Percentiles rank a stretch among this genome's conserved stretches.
phyloP scores from a whole-genome alignment of 1,140 invertebrate genomes.

The Diabrotica undecimpunctata region DNA sequence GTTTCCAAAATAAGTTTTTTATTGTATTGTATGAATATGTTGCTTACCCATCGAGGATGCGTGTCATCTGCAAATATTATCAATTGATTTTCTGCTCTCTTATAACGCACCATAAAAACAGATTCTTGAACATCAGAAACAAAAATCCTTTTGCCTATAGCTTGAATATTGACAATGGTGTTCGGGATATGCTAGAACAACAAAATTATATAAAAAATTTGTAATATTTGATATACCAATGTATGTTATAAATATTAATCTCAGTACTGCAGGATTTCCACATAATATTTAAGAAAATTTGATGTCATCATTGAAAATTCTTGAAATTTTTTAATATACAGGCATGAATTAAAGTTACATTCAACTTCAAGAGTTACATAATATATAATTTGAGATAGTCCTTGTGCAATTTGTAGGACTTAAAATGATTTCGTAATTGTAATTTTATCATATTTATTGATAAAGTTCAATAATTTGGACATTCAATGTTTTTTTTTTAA shows the following conservation, averaged over 20 bases:
- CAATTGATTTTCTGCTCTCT: slow-evolving; percentile 92
- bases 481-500: no score
- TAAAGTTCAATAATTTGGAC: no score
- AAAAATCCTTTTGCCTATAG: slow-evolving; percentile 89
- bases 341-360: no score
- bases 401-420: no score
- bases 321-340: not conserved
- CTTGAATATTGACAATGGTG: slow-evolving; percentile 88
- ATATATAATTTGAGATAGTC: no score
- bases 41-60: slow-evolving; percentile 77
- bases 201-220: slow-evolving; percentile 3
- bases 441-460: no score
- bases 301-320: slow-evolving; percentile 23
- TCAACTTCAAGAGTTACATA: no score
- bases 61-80: slow-evolving; percentile 99
- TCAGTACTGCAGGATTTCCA: slow-evolving; percentile 45
- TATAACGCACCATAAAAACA: slow-evolving; percentile 94
- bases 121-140: slow-evolving; percentile 97
- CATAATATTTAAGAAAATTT: slow-evolving; percentile 23
- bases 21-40: no score
- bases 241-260: slow-evolving; percentile 12
- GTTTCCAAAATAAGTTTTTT: no score
- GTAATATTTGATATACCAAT: not conserved
- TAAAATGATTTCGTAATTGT: no score
- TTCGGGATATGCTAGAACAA: slow-evolving; percentile 84